Evolutionary conservation across 2,113 vertebrate species (phyloP), one percentile per base, ranked within the genome.

Genomic region (Fulica atra): DNA sequence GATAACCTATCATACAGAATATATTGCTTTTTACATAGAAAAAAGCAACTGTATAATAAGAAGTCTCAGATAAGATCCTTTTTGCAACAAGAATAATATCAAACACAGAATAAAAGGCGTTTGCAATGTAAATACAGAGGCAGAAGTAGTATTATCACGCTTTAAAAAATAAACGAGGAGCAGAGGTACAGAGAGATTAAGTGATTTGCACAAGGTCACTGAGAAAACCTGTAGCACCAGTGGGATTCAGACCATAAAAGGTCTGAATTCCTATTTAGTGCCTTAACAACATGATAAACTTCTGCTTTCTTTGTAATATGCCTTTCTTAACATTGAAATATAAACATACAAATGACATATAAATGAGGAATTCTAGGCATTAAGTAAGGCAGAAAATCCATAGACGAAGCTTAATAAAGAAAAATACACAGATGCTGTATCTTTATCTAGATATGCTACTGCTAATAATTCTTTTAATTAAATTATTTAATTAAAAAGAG

Each of bases 81-180:
- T 57, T 44, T 77, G 35, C 35, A 78, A 70, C 4, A 57, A 82
- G 44, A 93, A 53, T 85, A 21, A 57, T 51, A 66, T 11, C 81
- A 87, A 91, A 81, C 18, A 70, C 19, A 48, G 19, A 68, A 8
- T 72, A 61, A 94, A 88, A 72, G 33, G 71, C 82, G 12, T 86
- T 95, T 83, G 46, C 74, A 93, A 44, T 84, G 76, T 74, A 94
- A 95, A 96, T 91, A 88, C 4, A 87, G 44, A 90, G 61, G 40
- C 11, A 72, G 36, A 93, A 90, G 53, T 65, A 50, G 15, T n/a
- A 86, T 87, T 81, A 89, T 35, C 15, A 56, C 77, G 21, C 35
- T 88, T 77, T 95, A 71, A 94, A 89, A 95, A 84, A 86, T 88
- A 92, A 86, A 94, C 95, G 79, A 94, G 73, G 56, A 92, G 31